Evolutionary conservation across 1,140 invertebrate genomes (phyloP), one percentile per base, ranked within the genome.

Genomic region (Batillaria attramentaria): DNA sequence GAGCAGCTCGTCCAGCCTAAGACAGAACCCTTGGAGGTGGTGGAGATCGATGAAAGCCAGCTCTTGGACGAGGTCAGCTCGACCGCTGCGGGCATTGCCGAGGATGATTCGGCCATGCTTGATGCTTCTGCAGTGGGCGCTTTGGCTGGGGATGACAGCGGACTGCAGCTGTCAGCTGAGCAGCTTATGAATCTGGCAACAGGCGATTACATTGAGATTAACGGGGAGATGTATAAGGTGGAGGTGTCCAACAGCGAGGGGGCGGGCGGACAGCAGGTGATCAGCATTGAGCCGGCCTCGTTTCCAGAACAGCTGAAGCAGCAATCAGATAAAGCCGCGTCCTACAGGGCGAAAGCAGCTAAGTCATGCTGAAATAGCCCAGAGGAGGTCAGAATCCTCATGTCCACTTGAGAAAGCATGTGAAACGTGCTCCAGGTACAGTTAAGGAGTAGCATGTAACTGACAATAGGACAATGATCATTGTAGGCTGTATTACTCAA

Each of bases 121-220:
- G 73, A 57, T 6, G 73, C 31, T 0, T 18, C 46, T 33, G 43
- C 41, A 28, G 24, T 54, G 33, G 50, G 46, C 66, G 31, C 37
- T 4, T 80, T 83, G 24, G 66, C 75, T 76, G 76, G 57, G 37
- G 39, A 72, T 18, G 60, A 43, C 65, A 62, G 24, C 50, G 79
- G 84, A 10, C 80, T 89, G 35, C 85, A 90, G 78, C 65, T 89
- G 43, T 82, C 87, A 1, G 65, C 83, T 3, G 88, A 89, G n/a
- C 86, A 90, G 82, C 41, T 89, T 3, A 83, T 85, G 69, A 83
- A 86, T 72, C 79, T 90, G 42, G 86, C 84, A 0, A 79, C 84
- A 60, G 89, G 89, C 41, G 89, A 90, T 73, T 89, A 84, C 83
- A 84, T 90, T 24, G 87, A 90, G 81, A 90, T 90, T 28, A 88